phyloP scores from a whole-genome alignment of 2,113 vertebrate species.

The Tenebrosternarchus preto region DNA sequence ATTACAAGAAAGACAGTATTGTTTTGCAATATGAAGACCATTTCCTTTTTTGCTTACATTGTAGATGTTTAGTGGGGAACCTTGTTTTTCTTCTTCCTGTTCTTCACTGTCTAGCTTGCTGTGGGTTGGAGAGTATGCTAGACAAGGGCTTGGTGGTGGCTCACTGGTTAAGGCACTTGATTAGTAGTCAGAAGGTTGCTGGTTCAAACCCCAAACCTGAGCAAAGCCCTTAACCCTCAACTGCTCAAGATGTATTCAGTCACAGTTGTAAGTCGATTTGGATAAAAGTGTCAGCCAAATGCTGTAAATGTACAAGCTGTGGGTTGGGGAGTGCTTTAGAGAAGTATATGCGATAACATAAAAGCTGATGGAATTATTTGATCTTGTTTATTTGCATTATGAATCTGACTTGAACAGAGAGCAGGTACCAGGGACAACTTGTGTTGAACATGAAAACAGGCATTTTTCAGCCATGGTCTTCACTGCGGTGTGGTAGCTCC shows the following conservation, averaged over 20 bases:
- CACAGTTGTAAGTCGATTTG: no score
- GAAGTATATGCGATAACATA: slow-evolving; percentile 42
- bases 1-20: slow-evolving; percentile 7
- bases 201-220: no score
- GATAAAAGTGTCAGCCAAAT: no score
- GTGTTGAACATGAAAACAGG: slow-evolving; percentile 44
- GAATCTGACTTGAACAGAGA: neutral
- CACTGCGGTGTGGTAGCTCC: slow-evolving; percentile 51
- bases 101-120: slow-evolving; percentile 20
- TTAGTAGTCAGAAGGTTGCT: no score
- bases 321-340: slow-evolving; percentile 37
- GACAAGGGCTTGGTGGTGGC: no score
- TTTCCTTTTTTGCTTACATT: slow-evolving; percentile 26
- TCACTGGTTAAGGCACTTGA: no score
- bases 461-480: no score
- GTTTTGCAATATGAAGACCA: slow-evolving; percentile 6
- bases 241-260: no score
- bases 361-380: slow-evolving; percentile 30
- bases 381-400: slow-evolving; percentile 1
- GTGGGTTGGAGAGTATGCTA: slow-evolving; percentile 33
- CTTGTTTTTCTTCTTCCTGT: neutral
- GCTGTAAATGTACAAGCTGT: no score
- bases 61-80: neutral
- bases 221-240: no score
- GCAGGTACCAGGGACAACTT: neutral